phyloP scores from a whole-genome alignment of 2,888 invertebrate species.

The Ernsta delagoae region DNA sequence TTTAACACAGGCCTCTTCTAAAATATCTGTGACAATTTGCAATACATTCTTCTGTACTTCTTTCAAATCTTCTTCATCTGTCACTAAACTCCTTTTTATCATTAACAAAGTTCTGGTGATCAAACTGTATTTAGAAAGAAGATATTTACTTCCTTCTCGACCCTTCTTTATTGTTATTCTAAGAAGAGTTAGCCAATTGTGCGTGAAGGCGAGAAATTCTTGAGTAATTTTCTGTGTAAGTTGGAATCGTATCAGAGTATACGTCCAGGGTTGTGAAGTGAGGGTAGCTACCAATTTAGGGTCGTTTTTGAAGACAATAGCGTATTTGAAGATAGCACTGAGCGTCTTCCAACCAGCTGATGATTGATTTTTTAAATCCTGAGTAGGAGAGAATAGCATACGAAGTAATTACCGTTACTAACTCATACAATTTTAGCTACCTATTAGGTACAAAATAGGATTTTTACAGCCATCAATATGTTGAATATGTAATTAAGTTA shows the following conservation, averaged over 20 bases:
- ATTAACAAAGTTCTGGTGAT: constrained; percentile 62
- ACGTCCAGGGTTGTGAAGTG: constrained; percentile 76
- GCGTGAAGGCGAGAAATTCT: constrained; percentile 67
- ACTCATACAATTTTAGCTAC: no score
- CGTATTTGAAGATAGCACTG: constrained; percentile 71
- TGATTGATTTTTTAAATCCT: constrained; percentile 68
- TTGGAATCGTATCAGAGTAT: constrained; percentile 71
- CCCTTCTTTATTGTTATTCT: constrained; percentile 63
- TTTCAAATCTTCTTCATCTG: constrained; percentile 51
- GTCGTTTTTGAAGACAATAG: constrained; percentile 66
- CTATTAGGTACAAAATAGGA: no score
- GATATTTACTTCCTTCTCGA: constrained; percentile 52
- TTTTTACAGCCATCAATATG: no score
- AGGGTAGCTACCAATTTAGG: constrained; percentile 62
- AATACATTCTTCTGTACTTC: constrained; percentile 58
- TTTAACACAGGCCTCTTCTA: constrained; percentile 48
- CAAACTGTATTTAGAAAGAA: constrained; percentile 62
- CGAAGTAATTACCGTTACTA: no score
- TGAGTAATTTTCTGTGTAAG: constrained; percentile 62
- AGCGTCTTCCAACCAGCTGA: constrained; percentile 73
- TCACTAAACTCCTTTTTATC: constrained; percentile 58
- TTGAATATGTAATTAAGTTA: no score
- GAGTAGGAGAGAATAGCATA: constrained; percentile 3
- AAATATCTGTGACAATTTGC: constrained; percentile 57
- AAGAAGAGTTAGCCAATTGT: constrained; percentile 68